These are phyloP conservation scores for Aleadryas rufinucha DNA, from an alignment of 2,113 vertebrate genomes.

Conservation along the genomic window DNA sequence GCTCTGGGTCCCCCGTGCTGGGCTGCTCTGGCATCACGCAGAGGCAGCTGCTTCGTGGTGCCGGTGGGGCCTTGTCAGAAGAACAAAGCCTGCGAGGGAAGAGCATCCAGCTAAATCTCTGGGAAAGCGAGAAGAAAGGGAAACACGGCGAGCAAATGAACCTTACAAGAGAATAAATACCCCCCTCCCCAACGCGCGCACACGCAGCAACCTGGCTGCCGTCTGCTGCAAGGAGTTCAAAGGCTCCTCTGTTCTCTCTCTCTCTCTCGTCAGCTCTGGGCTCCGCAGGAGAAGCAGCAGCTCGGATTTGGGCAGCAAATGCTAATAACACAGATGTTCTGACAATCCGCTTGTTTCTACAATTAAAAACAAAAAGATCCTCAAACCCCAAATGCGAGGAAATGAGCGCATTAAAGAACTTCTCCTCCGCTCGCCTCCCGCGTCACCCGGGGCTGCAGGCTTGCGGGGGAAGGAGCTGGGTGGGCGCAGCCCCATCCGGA, in stretches of 20 bases:
- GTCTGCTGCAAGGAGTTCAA: slow-evolving; percentile 79
- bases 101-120: slow-evolving; percentile 56
- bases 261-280: slow-evolving; percentile 73
- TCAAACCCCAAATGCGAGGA: slow-evolving; percentile 63
- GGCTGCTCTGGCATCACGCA: not conserved
- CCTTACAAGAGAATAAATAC: slow-evolving; percentile 68
- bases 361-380: slow-evolving; percentile 75
- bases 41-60: not conserved
- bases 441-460: not conserved
- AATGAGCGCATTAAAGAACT: slow-evolving; percentile 63
- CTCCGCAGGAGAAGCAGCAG: slow-evolving; percentile 73
- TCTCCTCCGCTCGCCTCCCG: not conserved
- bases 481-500: not conserved
- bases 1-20: not conserved
- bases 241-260: slow-evolving; percentile 80
- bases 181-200: slow-evolving; percentile 26
- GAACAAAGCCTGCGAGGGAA: slow-evolving; percentile 47
- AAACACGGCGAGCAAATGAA: slow-evolving; percentile 65
- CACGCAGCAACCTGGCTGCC: slow-evolving; percentile 73
- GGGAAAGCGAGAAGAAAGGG: slow-evolving; percentile 55
- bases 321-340: slow-evolving; percentile 84
- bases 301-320: slow-evolving; percentile 77
- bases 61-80: slow-evolving; percentile 42
- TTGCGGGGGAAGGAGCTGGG: not conserved
- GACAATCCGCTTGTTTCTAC: slow-evolving; percentile 67